phyloP scores from a whole-genome alignment of 2,888 invertebrate species.

The Diogma glabrata region DNA sequence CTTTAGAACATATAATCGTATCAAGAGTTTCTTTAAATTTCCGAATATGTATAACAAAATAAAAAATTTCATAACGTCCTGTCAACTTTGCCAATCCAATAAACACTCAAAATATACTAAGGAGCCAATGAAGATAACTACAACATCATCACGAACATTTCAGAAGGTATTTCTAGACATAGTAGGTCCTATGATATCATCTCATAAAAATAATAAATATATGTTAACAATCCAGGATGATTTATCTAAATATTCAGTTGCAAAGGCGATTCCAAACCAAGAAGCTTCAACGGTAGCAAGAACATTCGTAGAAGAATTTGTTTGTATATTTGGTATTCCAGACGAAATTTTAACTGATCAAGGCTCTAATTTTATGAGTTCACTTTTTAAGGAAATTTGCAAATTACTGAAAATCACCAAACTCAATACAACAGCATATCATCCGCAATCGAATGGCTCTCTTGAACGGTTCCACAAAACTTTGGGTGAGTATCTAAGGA shows the following conservation, averaged over 20 bases:
- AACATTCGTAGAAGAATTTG: neutral
- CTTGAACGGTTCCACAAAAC: neutral
- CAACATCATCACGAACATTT: slow-evolving; percentile 19
- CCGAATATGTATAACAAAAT: slow-evolving; percentile 25
- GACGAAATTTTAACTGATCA: neutral
- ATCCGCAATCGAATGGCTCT: slow-evolving; percentile 4
- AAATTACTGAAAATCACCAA: neutral
- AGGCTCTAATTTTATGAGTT: neutral
- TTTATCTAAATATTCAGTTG: slow-evolving; percentile 23
- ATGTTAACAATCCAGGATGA: slow-evolving; percentile 23
- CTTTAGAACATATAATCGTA: too few species aligned
- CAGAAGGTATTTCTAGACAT: slow-evolving; percentile 24
- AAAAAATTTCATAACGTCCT: slow-evolving; percentile 23
- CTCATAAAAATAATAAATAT: slow-evolving; percentile 20
- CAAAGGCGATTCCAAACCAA: slow-evolving; percentile 22
- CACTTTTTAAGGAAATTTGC: slow-evolving; percentile 1
- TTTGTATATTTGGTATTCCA: neutral
- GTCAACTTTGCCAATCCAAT: slow-evolving; percentile 23
- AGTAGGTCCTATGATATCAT: slow-evolving; percentile 23
- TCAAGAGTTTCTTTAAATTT: too few species aligned
- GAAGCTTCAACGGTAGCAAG: neutral
- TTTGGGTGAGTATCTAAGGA: neutral
- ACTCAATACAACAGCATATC: slow-evolving; percentile 2
- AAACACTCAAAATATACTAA: slow-evolving; percentile 11
- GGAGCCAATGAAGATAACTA: too few species aligned